Evolutionary conservation across 2,888 invertebrate species (phyloP).

Genomic region (Oxytorus armatus): DNA sequence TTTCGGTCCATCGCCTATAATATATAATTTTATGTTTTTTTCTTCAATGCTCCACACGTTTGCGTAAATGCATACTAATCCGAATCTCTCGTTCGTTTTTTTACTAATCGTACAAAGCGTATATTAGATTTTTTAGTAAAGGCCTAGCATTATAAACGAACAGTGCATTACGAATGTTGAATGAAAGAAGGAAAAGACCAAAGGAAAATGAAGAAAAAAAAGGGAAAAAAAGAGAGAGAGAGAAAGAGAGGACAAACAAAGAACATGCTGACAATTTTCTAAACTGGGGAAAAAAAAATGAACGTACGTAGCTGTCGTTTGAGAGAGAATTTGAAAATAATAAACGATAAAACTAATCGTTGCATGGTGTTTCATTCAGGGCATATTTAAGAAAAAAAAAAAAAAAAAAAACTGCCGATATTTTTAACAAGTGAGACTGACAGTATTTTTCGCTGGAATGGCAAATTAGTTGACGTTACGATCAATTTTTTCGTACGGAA

Average conservation of each 20-base stretch:
- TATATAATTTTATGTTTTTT: conserved; percentile 41
- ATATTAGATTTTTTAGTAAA: conserved; percentile 60
- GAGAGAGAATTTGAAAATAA: conserved; percentile 18
- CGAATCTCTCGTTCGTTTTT: neutral
- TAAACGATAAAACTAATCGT: conserved; percentile 57
- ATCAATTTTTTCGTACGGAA: conserved; percentile 52
- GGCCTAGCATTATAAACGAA: conserved; percentile 62
- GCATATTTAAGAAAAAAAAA: conserved; percentile 67
- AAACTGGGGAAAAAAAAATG: conserved; percentile 6
- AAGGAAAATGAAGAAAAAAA: neutral
- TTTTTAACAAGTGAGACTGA: conserved; percentile 80
- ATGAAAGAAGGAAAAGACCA: no score
- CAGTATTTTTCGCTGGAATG: conserved; percentile 74
- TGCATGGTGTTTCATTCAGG: conserved; percentile 74
- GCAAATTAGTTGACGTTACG: conserved; percentile 69
- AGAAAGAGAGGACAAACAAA: no score
- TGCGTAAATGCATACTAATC: conserved; percentile 6
- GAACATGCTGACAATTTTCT: conserved; percentile 34
- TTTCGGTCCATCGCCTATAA: no score
- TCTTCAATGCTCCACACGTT: conserved; percentile 26
- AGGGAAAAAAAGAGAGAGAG: neutral
- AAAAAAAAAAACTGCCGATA: conserved; percentile 80
- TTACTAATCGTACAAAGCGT: neutral
- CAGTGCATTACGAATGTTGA: conserved; percentile 52
- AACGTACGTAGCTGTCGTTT: no score